Base-by-base conservation (phyloP, 2,888 invertebrate genomes). In the Platynereis dumerilii region DNA sequence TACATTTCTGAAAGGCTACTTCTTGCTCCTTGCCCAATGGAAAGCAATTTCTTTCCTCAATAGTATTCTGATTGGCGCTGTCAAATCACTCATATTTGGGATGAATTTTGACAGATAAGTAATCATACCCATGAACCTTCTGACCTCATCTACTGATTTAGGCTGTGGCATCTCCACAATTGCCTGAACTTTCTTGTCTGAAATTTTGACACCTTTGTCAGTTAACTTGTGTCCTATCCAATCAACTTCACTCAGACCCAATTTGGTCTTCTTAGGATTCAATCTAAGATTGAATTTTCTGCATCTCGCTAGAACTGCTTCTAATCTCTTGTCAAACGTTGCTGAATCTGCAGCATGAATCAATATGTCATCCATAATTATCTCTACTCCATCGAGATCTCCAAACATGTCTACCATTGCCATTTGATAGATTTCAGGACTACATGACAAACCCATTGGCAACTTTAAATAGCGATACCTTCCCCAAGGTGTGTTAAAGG, bases 401-500 rank as follows among this genome's bases (percentile, higher is more conserved):
- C 20, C 20, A 52, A 24, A 52, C 52, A 7, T 3, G 7, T 3
- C 3, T 17, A 5, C 5, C 24, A 24, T 52, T 17, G 3, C 20
- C 3, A 3, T 3, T 17, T 52, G 52, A 22, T 7, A 52, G 7
- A 22, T 17, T 24, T 24, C 52, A 20, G 24, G 7, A 52, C 5
- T 7, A 24, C 24, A 20, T 17, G 3, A 5, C 5, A 22, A 7
- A 3, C 20, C 52, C 52, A 22, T 22, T 10, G 52, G 52, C 20
- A 52, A 10, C 7, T 17, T 24, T 3, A 20, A 17, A 52, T 52
- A 52, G n/a, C 52, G 24, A 52, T 52, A 52, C 52, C 52, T 3
- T 5, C 52, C 52, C 3, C 3, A 52, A 3, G 52, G 52, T 17
- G 52, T 52, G 24, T 52, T 52, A 17, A 52, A 52, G 52, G 52